phyloP scores from a whole-genome alignment of 2,888 invertebrate species.

The Cheilosia vulpina region DNA sequence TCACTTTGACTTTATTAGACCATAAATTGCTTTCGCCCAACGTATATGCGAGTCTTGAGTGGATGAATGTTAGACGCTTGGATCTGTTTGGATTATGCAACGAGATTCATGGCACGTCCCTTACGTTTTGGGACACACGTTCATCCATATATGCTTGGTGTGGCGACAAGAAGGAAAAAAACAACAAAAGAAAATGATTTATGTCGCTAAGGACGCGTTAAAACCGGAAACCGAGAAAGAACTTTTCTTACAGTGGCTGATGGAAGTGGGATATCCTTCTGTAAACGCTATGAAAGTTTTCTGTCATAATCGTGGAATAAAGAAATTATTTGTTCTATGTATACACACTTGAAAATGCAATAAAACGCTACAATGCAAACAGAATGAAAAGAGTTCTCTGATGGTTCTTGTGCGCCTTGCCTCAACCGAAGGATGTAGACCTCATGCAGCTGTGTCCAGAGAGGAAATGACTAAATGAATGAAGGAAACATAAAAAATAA shows the following conservation, averaged over 20 bases:
- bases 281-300: conserved; percentile 12
- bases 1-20: conserved; percentile 72
- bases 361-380: conserved; percentile 53
- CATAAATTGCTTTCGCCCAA: conserved; percentile 67
- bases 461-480: conserved; percentile 19
- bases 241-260: neutral
- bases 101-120: conserved; percentile 60
- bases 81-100: conserved; percentile 58
- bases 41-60: conserved; percentile 51
- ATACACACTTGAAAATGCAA: conserved; percentile 58
- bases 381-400: neutral
- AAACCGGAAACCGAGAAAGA: neutral
- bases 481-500: conserved; percentile 31
- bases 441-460: neutral
- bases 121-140: conserved; percentile 1
- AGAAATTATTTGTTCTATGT: conserved; percentile 34
- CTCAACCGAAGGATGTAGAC: neutral
- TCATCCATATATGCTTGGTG: conserved; percentile 21
- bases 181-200: conserved; percentile 66
- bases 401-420: neutral
- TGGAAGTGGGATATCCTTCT: neutral
- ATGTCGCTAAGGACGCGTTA: conserved; percentile 43
- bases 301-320: conserved; percentile 20
- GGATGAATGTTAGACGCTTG: conserved; percentile 61
- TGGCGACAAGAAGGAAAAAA: neutral